Conservation (phyloP, 2,113 vertebrate species). For the Aplodontia rufa region DNA sequence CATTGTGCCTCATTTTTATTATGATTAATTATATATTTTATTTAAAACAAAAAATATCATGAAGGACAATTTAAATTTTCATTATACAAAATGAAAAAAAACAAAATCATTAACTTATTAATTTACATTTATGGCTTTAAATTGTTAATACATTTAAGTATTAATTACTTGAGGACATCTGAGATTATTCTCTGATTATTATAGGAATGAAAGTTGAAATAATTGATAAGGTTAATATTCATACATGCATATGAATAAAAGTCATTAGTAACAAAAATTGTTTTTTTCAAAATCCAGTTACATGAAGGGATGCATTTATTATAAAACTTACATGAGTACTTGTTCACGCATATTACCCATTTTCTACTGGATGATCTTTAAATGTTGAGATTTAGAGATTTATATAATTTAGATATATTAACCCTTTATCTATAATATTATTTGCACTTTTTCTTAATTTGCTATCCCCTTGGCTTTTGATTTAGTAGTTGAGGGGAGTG, state of each 20-base stretch:
- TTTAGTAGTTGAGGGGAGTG: background rate
- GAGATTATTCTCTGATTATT: background rate
- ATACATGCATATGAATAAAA: background rate
- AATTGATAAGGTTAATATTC: background rate
- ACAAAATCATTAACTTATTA: background rate
- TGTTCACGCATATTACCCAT: background rate
- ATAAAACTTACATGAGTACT: background rate
- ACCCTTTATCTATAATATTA: background rate
- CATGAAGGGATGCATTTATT: background rate
- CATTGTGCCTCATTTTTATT: slow-evolving; percentile 20
- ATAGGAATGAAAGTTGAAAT: background rate
- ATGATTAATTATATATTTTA: background rate
- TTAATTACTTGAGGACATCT: background rate
- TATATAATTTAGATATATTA: background rate
- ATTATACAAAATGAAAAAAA: background rate
- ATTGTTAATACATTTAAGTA: background rate
- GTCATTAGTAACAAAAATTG: background rate
- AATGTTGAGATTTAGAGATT: background rate
- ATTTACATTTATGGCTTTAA: background rate
- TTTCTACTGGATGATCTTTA: background rate
- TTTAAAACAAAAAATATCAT: background rate
- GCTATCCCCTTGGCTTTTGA: background rate
- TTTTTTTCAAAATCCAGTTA: background rate
- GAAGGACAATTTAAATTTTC: background rate
- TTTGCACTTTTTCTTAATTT: background rate